A percentile compares a stretch with the other conserved stretches of the same genome.
Evolutionary conservation across 92 coral and sea anemone genomes (phyloP).

Genomic region (Paragorgia papillata): DNA sequence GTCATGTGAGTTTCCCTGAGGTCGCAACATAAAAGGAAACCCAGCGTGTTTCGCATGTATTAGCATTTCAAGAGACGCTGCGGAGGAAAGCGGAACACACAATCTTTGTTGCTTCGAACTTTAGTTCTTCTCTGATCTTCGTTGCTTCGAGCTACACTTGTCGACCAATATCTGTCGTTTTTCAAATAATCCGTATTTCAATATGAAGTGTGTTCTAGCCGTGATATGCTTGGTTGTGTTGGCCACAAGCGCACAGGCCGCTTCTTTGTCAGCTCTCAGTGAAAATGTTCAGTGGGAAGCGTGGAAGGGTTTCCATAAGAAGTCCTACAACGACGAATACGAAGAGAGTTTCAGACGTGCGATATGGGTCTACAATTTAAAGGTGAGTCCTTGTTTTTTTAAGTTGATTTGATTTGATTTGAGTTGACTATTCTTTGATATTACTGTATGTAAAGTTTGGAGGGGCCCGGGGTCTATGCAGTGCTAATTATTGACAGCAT

Average conservation of each 20-base stretch:
- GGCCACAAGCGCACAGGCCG: conserved; percentile 24
- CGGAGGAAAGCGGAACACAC: neutral
- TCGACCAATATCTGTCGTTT: no score
- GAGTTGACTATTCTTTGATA: no score
- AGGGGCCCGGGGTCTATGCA: no score
- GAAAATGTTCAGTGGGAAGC: conserved; percentile 40
- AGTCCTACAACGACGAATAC: conserved; percentile 40
- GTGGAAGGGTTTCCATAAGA: conserved; percentile 56
- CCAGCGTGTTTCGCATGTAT: neutral
- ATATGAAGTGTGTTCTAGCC: conserved; percentile 44
- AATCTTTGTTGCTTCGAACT: no score
- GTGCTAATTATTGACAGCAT: no score
- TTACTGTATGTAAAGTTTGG: no score
- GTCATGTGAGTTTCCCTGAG: neutral
- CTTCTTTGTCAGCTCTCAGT: conserved; percentile 19
- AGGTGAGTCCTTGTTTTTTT: conserved; percentile 29
- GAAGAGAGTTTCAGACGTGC: conserved; percentile 51
- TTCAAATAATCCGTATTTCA: neutral
- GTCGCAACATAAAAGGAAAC: neutral
- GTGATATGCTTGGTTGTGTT: conserved; percentile 24
- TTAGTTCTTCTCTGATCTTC: neutral
- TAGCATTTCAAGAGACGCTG: neutral
- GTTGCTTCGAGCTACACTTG: neutral
- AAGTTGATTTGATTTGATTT: no score
- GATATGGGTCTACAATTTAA: conserved; percentile 57